phyloP scores from a whole-genome alignment of 2,888 invertebrate species.

The Amphipoea oculea region DNA sequence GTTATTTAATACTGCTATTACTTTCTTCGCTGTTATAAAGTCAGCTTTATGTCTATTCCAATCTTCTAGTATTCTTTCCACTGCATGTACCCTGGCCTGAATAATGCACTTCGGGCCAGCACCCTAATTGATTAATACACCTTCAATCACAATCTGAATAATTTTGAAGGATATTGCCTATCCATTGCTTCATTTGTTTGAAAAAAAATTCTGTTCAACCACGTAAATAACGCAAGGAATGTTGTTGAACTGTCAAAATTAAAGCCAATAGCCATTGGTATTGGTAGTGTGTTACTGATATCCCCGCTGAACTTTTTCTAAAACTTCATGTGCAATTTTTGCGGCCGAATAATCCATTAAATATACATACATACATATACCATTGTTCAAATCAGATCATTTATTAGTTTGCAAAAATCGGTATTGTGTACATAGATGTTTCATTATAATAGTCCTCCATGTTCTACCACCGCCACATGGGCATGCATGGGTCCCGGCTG shows the following conservation, averaged over 20 bases:
- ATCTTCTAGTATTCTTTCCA: neutral
- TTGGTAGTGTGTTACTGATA: neutral
- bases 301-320: neutral
- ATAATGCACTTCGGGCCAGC: neutral
- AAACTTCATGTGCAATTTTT: neutral
- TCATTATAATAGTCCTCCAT: neutral
- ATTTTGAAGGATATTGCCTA: too few species aligned
- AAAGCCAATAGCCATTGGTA: too few species aligned
- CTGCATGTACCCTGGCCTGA: neutral
- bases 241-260: too few species aligned
- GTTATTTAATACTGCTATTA: constrained; percentile 21
- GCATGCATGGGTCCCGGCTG: neutral
- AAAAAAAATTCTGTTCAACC: too few species aligned
- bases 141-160: too few species aligned
- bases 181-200: too few species aligned
- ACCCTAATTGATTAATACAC: too few species aligned
- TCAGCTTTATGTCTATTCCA: constrained; percentile 13
- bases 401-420: neutral
- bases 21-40: constrained; percentile 7
- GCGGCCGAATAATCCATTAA: too few species aligned
- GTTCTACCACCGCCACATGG: too few species aligned
- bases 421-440: neutral
- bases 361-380: too few species aligned
- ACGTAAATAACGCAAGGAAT: too few species aligned
- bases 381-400: neutral